Conservation (phyloP, 2,888 invertebrate genomes). For the Drosophila silvestris region DNA sequence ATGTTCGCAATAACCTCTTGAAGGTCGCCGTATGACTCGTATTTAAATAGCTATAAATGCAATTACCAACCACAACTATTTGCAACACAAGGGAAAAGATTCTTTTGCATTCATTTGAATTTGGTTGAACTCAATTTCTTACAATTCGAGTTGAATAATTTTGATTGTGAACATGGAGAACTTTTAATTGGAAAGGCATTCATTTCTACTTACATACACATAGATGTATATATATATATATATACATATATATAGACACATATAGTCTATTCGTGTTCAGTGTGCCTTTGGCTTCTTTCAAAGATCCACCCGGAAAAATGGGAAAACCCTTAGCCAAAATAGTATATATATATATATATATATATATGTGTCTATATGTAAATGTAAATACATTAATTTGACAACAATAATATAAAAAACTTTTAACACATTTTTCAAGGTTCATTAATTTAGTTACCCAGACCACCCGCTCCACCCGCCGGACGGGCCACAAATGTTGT, state of each 20-base stretch:
- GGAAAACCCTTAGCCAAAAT: slow-evolving; percentile 2
- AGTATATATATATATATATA: neutral
- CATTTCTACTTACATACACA: neutral
- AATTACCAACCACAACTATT: slow-evolving; percentile 1
- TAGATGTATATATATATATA: neutral
- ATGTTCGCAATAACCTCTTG: slow-evolving; percentile 3
- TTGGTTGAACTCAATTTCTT: slow-evolving; percentile 19
- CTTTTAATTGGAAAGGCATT: slow-evolving; percentile 51
- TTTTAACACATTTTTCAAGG: slow-evolving; percentile 82
- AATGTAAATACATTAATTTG: slow-evolving; percentile 47
- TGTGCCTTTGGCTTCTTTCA: slow-evolving; percentile 4
- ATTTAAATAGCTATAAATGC: slow-evolving; percentile 7
- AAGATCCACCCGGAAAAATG: neutral
- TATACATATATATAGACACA: neutral
- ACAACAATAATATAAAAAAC: slow-evolving; percentile 68
- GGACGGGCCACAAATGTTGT: slow-evolving; percentile 37
- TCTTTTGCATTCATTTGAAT: slow-evolving; percentile 11
- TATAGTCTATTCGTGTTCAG: neutral
- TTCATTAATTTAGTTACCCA: slow-evolving; percentile 69
- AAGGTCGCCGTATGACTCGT: neutral
- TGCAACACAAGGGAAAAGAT: neutral
- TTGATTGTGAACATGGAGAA: slow-evolving; percentile 31
- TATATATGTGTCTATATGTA: neutral
- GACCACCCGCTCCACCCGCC: slow-evolving; percentile 5
- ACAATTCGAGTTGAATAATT: slow-evolving; percentile 17